phyloP scores from a whole-genome alignment of 2,113 vertebrate species.

The Strix aluco region DNA sequence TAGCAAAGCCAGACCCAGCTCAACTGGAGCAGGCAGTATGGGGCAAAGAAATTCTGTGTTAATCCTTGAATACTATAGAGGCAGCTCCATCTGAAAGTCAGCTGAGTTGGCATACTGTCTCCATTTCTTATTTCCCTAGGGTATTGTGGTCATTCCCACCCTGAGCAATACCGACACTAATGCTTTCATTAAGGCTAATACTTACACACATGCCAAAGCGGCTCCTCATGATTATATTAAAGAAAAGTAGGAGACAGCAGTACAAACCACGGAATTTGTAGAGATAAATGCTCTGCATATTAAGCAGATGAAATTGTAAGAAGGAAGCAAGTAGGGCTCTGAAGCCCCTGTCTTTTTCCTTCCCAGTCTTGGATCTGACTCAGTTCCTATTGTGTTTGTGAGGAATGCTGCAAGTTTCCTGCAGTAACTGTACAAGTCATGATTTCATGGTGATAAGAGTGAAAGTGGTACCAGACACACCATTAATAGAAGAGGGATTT shows the following conservation, averaged over 20 bases:
- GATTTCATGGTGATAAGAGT: background rate
- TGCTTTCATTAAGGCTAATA: background rate
- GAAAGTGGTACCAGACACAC: background rate
- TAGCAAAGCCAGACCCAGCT: conserved; percentile 28
- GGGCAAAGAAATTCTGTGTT: background rate
- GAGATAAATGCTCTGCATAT: background rate
- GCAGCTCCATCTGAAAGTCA: background rate
- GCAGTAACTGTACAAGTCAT: background rate
- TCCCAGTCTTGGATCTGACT: background rate
- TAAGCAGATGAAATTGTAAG: background rate
- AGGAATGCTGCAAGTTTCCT: background rate
- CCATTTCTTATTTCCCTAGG: background rate
- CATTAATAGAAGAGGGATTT: conserved; percentile 28
- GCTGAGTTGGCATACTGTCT: background rate
- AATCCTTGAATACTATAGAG: conserved; percentile 11
- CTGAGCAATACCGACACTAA: background rate
- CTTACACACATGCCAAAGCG: background rate
- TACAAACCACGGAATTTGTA: background rate
- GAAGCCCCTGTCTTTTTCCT: background rate
- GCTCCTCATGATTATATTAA: background rate
- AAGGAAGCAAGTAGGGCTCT: background rate
- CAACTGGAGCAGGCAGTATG: background rate
- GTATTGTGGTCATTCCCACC: background rate
- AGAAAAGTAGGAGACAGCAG: background rate
- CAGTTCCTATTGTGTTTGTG: background rate